Evolutionary conservation across 2,888 invertebrate species (phyloP).

Genomic region (Dryococelus australis): DNA sequence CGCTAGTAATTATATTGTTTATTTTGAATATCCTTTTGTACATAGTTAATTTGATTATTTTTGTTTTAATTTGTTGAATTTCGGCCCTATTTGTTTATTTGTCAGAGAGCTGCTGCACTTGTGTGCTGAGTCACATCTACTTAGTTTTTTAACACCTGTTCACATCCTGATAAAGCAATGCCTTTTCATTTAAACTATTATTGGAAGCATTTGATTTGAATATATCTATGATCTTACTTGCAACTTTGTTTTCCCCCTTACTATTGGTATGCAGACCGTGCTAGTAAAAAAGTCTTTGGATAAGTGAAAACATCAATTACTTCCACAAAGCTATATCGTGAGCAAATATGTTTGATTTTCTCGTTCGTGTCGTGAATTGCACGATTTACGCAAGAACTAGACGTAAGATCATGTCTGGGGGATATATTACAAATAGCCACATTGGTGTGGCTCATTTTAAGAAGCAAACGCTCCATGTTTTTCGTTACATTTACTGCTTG

Average conservation of each 20-base stretch:
- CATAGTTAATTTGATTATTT: neutral
- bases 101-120: too few relatives aligned
- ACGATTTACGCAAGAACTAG: neutral
- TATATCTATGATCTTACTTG: neutral
- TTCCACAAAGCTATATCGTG: neutral
- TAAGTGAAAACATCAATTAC: neutral
- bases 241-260: neutral
- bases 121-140: neutral
- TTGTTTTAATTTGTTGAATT: neutral
- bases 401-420: neutral
- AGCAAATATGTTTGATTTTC: neutral
- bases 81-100: neutral
- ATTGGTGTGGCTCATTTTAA: neutral
- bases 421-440: neutral
- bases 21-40: neutral
- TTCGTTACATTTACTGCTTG: neutral
- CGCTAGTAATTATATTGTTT: neutral
- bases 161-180: neutral
- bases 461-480: neutral
- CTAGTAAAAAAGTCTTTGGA: neutral
- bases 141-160: neutral
- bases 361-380: neutral
- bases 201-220: neutral
- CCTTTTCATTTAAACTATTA: neutral
- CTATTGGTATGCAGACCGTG: neutral